phyloP scores from a whole-genome alignment of 1,140 invertebrate genomes.

The Chironomus striatipennis region DNA sequence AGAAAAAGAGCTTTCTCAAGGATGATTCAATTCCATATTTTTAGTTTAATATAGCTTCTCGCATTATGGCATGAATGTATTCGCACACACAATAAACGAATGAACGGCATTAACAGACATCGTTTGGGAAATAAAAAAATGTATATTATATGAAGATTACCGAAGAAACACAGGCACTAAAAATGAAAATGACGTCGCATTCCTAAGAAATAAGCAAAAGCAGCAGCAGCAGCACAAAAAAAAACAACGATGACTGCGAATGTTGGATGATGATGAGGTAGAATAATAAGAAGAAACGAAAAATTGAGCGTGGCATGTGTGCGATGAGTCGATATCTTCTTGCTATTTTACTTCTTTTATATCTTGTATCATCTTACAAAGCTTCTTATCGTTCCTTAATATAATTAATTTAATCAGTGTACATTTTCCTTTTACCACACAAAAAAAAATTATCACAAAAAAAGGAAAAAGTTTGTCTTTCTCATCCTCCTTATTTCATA shows the following conservation, averaged over 20 bases:
- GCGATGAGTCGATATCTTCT: background rate
- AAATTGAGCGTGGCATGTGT: background rate
- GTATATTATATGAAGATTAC: background rate
- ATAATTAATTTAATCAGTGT: slow-evolving; percentile 17
- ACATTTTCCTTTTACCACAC: background rate
- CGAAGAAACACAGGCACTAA: background rate
- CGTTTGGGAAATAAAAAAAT: background rate
- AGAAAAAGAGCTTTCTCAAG: background rate
- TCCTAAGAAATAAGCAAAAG: slow-evolving; percentile 7
- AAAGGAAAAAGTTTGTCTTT: background rate
- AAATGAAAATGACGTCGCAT: background rate
- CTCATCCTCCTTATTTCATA: no score
- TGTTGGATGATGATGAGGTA: background rate
- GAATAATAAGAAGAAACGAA: background rate
- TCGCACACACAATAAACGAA: background rate
- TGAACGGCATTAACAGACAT: background rate
- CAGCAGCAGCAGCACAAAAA: background rate
- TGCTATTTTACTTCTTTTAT: background rate
- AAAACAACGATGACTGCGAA: background rate
- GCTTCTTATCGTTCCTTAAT: background rate
- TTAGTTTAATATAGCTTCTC: background rate
- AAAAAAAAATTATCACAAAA: background rate
- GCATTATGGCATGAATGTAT: background rate
- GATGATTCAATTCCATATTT: background rate
- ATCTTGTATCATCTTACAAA: background rate